phyloP scores from a whole-genome alignment of 2,888 invertebrate genomes.

The Muscina levida region DNA sequence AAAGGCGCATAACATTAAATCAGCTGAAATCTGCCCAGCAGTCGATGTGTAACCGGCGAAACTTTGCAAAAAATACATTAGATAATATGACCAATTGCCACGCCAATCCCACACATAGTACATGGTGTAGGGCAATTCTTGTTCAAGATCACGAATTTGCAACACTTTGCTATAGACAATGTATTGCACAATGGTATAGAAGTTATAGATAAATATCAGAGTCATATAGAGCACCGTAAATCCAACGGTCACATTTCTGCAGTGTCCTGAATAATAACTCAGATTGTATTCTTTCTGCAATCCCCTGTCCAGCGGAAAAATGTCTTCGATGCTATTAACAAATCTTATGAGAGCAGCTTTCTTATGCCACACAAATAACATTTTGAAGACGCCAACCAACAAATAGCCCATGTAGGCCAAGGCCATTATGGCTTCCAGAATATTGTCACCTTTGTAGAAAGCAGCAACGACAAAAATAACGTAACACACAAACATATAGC shows the following conservation, averaged over 20 bases:
- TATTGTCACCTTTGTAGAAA: slow-evolving; percentile 57
- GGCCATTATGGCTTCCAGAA: slow-evolving; percentile 67
- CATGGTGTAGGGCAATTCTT: slow-evolving; percentile 69
- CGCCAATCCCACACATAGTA: slow-evolving; percentile 71
- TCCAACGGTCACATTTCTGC: slow-evolving; percentile 66
- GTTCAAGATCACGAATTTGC: slow-evolving; percentile 60
- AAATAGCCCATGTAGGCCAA: slow-evolving; percentile 68
- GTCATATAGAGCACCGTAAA: slow-evolving; percentile 72
- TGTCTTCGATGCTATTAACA: slow-evolving; percentile 55
- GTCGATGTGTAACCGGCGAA: slow-evolving; percentile 72
- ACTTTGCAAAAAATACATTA: slow-evolving; percentile 68
- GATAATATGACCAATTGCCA: slow-evolving; percentile 68
- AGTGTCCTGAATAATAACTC: slow-evolving; percentile 64
- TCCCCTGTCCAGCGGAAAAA: slow-evolving; percentile 62
- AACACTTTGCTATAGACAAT: slow-evolving; percentile 67
- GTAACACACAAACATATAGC: slow-evolving; percentile 63
- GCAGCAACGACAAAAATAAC: slow-evolving; percentile 64
- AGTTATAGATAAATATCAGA: slow-evolving; percentile 75
- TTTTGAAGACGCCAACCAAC: slow-evolving; percentile 66
- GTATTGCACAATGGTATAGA: slow-evolving; percentile 70
- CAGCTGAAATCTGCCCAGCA: slow-evolving; percentile 72
- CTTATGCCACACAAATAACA: slow-evolving; percentile 64
- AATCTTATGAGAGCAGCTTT: slow-evolving; percentile 57
- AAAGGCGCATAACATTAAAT: slow-evolving; percentile 73
- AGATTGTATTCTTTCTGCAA: slow-evolving; percentile 64